phyloP scores from a whole-genome alignment of 2,888 invertebrate species.

The Apamea sordens region DNA sequence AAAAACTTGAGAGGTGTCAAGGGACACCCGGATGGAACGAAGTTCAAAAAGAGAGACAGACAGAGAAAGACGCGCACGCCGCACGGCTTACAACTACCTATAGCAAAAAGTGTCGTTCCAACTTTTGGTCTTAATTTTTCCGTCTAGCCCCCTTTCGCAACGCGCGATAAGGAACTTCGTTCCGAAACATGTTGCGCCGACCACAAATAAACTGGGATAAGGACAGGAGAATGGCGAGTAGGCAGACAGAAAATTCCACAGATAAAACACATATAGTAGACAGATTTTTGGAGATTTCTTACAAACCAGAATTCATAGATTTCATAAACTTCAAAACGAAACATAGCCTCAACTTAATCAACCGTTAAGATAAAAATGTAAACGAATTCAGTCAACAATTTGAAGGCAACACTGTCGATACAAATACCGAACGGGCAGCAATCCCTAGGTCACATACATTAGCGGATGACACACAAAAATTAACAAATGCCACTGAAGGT shows the following conservation, averaged over 20 bases:
- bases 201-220: not conserved
- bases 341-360: slow-evolving; percentile 1
- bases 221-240: not conserved
- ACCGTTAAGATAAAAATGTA: slow-evolving; percentile 22
- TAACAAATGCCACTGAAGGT: slow-evolving; percentile 56
- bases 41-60: no score
- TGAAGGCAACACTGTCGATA: slow-evolving; percentile 41
- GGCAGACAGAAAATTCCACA: not conserved
- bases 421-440: slow-evolving; percentile 28
- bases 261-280: not conserved
- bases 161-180: no score
- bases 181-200: not conserved
- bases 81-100: no score
- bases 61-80: no score
- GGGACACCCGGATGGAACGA: no score
- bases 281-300: not conserved
- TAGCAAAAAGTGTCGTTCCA: no score
- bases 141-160: no score
- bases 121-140: no score
- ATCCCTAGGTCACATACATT: slow-evolving; percentile 51
- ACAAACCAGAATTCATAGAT: not conserved
- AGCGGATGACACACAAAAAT: slow-evolving; percentile 60
- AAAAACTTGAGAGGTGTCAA: no score
- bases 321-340: not conserved
- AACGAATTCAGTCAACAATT: slow-evolving; percentile 44